Base-by-base conservation (phyloP, 2,888 invertebrate species). In the Troglohyphantes excavatus region DNA sequence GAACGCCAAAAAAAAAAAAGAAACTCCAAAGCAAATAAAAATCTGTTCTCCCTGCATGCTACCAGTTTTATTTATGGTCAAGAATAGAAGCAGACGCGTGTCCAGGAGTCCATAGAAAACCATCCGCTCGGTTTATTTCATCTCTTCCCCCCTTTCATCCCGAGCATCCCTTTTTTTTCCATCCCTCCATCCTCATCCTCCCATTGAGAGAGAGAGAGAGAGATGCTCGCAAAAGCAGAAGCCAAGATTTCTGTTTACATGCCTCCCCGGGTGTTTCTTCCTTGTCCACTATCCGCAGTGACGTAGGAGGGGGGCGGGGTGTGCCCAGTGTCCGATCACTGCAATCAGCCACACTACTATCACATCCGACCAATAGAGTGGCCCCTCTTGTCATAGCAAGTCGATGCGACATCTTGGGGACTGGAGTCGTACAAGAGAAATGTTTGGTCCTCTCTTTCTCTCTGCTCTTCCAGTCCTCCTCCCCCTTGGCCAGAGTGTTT, bases 181-280 rank as follows among this genome's bases (percentile, higher is more conserved):
- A 2, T 11, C 23, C 46, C 29, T 27, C n/a, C 79, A 46, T 79
- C 68, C 13, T 63, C 61, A 23, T 72, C 21, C 61, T 78, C 70
- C 83, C 65, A 76, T 83, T 88, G 67, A 81, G 53, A 53, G 53
- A 39, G n/a, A n/a, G n/a, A n/a, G n/a, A n/a, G n/a, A n/a, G n/a
- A n/a, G 65, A 73, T 88, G 59, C 76, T 89, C 78, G 43, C 65
- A 39, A 78, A 78, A 83, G 89, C 89, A 89, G 89, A 89, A 89
- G 89, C 90, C 82, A 85, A 85, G 84, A 88, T 83, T 79, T 81
- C 90, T 90, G 90, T 90, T 82, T 82, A 90, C 90, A 90, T 90
- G 90, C 79, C 90, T 85, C 78, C 89, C 84, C 89, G 83, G 89
- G 83, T 83, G 83, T 84, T 75, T 84, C 79, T 65, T 76, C 53